phyloP scores from a whole-genome alignment of 92 coral and sea anemone genomes.

The Epizoanthus stellaris region DNA sequence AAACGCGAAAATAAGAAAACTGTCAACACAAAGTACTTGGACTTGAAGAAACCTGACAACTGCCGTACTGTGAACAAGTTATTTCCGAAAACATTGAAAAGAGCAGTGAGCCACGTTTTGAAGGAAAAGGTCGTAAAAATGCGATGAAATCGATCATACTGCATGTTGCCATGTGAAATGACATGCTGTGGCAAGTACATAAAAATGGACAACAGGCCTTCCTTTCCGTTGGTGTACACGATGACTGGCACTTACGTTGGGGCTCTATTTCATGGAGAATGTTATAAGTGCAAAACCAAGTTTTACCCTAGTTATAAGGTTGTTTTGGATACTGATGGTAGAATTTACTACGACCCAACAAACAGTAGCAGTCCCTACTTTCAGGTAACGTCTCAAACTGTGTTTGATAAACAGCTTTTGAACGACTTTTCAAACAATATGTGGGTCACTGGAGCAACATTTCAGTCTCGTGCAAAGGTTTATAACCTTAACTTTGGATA shows the following conservation, averaged over 20 bases:
- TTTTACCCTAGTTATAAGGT: background rate
- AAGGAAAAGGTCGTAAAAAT: background rate
- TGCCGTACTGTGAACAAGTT: conserved; percentile 36
- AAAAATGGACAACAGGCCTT: conserved; percentile 18
- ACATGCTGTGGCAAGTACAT: background rate
- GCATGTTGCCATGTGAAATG: conserved; percentile 9
- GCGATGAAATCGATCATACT: background rate
- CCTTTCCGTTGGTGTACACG: conserved; percentile 2
- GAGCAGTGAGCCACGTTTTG: background rate
- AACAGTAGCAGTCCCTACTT: too few relatives aligned
- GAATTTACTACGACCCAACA: too few relatives aligned
- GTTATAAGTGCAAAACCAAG: background rate
- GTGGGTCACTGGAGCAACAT: conserved; percentile 39
- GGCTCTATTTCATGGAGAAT: conserved; percentile 5
- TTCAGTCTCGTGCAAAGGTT: background rate
- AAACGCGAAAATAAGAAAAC: background rate
- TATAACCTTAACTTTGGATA: too few relatives aligned
- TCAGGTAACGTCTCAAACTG: too few relatives aligned
- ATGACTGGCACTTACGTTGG: conserved; percentile 14
- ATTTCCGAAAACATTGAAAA: conserved; percentile 4
- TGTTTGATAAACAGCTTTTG: too few relatives aligned
- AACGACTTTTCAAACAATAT: conserved; percentile 36
- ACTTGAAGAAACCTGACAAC: background rate
- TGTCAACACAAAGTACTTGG: conserved; percentile 4
- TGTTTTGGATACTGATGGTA: too few relatives aligned